phyloP scores from a whole-genome alignment of 2,113 vertebrate species.

The Cercopithecus mona region DNA sequence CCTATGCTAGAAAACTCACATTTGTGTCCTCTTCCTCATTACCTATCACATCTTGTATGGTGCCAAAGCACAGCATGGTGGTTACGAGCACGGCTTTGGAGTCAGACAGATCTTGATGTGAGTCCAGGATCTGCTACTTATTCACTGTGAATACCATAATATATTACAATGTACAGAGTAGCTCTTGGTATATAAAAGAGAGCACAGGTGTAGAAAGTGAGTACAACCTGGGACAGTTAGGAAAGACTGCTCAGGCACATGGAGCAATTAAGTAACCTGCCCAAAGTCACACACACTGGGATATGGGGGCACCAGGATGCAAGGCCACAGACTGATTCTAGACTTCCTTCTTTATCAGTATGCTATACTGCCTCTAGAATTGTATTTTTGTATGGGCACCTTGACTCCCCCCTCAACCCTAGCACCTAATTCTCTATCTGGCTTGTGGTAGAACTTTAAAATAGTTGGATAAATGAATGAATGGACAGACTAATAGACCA shows the following conservation, averaged over 20 bases:
- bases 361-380: background rate
- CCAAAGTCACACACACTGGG: background rate
- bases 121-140: background rate
- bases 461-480: background rate
- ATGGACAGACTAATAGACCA: background rate
- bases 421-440: background rate
- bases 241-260: background rate
- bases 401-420: background rate
- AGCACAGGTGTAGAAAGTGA: background rate
- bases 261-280: background rate
- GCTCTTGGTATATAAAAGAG: background rate
- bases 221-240: background rate
- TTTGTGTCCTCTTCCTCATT: background rate
- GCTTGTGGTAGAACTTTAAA: background rate
- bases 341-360: background rate
- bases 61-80: background rate
- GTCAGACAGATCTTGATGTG: background rate
- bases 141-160: background rate
- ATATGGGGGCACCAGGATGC: background rate
- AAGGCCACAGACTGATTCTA: background rate
- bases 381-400: background rate
- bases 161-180: background rate
- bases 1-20: background rate
- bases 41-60: background rate
- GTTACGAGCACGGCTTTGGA: background rate